phyloP scores from a whole-genome alignment of 2,888 invertebrate species.

The Megalurothrips usitatus region DNA sequence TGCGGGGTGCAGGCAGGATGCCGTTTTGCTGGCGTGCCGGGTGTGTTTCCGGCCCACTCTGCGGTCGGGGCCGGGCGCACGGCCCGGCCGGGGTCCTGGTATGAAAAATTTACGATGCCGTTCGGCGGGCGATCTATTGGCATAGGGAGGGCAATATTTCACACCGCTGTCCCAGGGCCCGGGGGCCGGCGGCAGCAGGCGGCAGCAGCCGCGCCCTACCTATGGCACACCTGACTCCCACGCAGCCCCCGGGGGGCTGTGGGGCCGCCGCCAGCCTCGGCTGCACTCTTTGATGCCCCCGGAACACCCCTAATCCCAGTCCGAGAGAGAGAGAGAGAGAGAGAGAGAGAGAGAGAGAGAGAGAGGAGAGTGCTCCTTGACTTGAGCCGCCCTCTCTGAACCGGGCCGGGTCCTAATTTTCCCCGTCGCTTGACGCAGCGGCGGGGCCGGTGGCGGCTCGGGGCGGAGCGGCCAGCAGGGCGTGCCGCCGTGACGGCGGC shows the following conservation, averaged over 20 bases:
- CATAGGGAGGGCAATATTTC: conserved; percentile 12
- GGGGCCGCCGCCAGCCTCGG: background rate
- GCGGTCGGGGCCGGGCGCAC: background rate
- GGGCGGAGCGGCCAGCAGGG: too few species aligned
- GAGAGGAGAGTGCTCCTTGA: background rate
- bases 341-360: too few species aligned
- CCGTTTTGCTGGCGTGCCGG: background rate
- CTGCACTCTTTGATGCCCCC: background rate
- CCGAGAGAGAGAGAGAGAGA: too few species aligned
- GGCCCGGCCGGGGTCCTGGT: background rate
- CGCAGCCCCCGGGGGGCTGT: background rate
- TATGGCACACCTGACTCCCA: background rate
- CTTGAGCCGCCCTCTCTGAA: background rate
- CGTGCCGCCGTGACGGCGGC: too few species aligned
- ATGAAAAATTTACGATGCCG: conserved; percentile 26
- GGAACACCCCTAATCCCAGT: background rate
- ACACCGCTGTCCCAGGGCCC: background rate
- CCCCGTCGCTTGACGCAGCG: conserved; percentile 3
- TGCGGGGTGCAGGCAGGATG: too few species aligned
- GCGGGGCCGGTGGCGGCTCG: background rate
- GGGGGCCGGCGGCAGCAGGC: background rate
- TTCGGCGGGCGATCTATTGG: conserved; percentile 21
- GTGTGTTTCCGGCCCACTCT: background rate
- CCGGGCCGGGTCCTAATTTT: background rate
- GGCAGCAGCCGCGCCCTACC: background rate